Evolutionary conservation across 2,113 vertebrate species (phyloP).

Genomic region (Mellivora capensis): DNA sequence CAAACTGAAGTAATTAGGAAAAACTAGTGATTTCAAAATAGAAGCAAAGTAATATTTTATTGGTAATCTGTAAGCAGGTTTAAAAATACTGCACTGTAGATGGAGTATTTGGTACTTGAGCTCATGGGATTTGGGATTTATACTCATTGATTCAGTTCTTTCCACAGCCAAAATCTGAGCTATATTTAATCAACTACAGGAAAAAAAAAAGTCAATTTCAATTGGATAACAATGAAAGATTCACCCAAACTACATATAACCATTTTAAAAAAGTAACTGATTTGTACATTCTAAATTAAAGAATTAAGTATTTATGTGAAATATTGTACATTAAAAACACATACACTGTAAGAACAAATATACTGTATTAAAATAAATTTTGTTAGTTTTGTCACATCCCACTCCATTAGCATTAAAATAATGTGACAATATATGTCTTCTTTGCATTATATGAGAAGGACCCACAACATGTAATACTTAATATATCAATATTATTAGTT

Average conservation of each 20-base stretch:
- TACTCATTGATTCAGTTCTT: background rate
- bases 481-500: background rate
- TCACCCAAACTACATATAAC: background rate
- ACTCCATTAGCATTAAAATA: background rate
- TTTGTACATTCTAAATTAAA: background rate
- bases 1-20: background rate
- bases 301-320: conserved; percentile 11
- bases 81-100: background rate
- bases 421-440: background rate
- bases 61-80: background rate
- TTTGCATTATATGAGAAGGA: background rate
- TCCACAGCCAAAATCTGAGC: background rate
- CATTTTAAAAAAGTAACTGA: background rate
- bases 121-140: background rate
- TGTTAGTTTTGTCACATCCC: background rate
- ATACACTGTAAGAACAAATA: background rate
- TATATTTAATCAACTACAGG: background rate
- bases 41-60: background rate
- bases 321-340: background rate
- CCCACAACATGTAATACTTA: background rate
- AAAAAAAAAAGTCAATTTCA: background rate
- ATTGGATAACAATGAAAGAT: background rate
- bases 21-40: background rate
- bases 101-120: background rate
- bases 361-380: background rate